Percentiles rank a stretch among this genome's conserved stretches.
Conservation (phyloP, 1,140 invertebrate species). For the Drosophila equinoxialis region DNA sequence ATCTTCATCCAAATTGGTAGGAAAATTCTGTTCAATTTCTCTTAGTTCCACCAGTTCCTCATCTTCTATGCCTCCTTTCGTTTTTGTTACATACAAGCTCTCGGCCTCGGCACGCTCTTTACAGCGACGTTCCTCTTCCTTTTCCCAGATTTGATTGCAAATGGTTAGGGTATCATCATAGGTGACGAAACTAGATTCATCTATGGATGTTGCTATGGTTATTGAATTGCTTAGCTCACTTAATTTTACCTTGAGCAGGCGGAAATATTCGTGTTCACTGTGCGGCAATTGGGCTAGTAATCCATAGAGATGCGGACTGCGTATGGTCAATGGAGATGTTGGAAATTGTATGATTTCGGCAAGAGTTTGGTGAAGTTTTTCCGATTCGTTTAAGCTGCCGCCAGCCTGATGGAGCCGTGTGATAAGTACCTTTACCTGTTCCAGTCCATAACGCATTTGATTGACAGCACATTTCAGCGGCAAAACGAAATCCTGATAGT, state of each 20-base stretch:
- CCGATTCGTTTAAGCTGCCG: constrained; percentile 48
- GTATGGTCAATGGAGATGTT: constrained; percentile 41
- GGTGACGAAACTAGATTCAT: constrained; percentile 83
- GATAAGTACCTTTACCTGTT: constrained; percentile 63
- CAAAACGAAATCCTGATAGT: constrained; percentile 77
- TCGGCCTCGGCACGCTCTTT: constrained; percentile 89
- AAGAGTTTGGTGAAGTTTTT: constrained; percentile 51
- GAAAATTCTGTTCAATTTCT: constrained; percentile 91
- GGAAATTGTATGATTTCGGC: constrained; percentile 69
- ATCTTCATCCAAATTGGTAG: constrained; percentile 88
- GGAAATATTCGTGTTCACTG: constrained; percentile 75
- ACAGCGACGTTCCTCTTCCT: constrained; percentile 88
- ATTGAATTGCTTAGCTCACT: constrained; percentile 85
- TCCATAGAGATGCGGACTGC: constrained; percentile 53
- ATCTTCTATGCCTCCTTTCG: constrained; percentile 85
- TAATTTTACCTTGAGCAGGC: constrained; percentile 87
- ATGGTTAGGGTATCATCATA: constrained; percentile 83
- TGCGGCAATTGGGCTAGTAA: constrained; percentile 59
- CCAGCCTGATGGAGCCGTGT: constrained; percentile 47
- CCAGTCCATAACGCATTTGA: constrained; percentile 65
- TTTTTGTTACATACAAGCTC: constrained; percentile 92
- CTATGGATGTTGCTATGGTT: constrained; percentile 71
- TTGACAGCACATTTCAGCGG: constrained; percentile 72
- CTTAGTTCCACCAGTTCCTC: constrained; percentile 89
- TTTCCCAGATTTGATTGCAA: constrained; percentile 89